Conservation (phyloP, 2,797 vertebrate genomes). For the Hyperoplus immaculatus region DNA sequence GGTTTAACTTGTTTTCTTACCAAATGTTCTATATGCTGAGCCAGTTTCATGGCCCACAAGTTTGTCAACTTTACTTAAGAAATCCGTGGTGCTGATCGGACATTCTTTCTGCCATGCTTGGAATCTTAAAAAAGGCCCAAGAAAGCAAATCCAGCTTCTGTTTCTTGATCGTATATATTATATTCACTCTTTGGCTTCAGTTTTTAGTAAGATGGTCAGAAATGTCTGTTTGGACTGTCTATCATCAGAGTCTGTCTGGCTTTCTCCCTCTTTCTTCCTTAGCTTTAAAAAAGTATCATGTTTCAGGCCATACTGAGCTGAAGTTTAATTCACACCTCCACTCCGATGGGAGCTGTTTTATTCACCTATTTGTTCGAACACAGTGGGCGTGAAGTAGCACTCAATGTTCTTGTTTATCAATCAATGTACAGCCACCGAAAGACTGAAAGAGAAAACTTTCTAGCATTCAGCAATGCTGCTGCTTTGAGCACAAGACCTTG, state of each 20-base stretch:
- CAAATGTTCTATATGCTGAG: conserved; percentile 44
- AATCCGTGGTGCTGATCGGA: conserved; percentile 42
- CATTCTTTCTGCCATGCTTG: conserved; percentile 14
- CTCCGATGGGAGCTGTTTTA: conserved; percentile 30
- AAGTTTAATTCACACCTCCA: conserved; percentile 61
- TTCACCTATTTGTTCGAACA: conserved; percentile 63
- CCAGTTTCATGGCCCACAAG: conserved; percentile 20
- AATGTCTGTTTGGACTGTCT: conserved; percentile 28
- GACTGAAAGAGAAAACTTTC: conserved; percentile 66
- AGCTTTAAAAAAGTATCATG: conserved; percentile 44
- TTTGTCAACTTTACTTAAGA: conserved; percentile 30
- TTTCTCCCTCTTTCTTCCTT: background rate
- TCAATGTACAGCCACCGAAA: conserved; percentile 64
- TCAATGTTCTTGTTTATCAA: conserved; percentile 68
- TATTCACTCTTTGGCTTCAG: conserved; percentile 5
- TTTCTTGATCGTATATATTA: conserved; percentile 19
- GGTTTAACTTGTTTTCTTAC: conserved; percentile 38
- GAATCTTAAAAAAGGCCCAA: conserved; percentile 25
- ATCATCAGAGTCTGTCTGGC: conserved; percentile 5
- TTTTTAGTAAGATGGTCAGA: conserved; percentile 21
- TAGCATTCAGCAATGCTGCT: conserved; percentile 13
- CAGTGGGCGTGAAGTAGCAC: conserved; percentile 59
- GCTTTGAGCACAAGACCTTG: conserved; percentile 50
- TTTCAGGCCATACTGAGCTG: conserved; percentile 31
- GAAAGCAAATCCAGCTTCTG: conserved; percentile 24